A percentile compares a stretch with the other conserved stretches of the same genome.
Conservation (phyloP, 2,797 vertebrate genomes). For the Amphiprion clarkii region DNA sequence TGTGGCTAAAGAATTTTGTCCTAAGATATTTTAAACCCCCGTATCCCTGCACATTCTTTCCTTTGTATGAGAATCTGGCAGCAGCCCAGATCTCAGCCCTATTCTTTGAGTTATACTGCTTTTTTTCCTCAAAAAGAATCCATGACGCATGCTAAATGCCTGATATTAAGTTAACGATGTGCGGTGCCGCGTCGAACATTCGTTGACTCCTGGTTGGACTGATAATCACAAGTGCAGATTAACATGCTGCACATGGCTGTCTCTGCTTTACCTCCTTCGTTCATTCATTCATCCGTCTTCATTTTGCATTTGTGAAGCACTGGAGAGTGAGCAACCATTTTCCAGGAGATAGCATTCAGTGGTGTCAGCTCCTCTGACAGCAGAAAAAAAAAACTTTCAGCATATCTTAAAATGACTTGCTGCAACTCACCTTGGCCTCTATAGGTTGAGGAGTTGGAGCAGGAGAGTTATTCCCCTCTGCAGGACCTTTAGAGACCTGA, state of each 20-base stretch:
- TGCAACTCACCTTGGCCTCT: slow-evolving; percentile 3
- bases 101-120: no score
- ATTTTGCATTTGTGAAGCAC: slow-evolving; percentile 1
- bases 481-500: background rate
- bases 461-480: slow-evolving; percentile 3
- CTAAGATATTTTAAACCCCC: no score
- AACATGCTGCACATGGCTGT: slow-evolving; percentile 10
- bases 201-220: slow-evolving; percentile 33
- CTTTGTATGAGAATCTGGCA: no score
- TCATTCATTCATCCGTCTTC: background rate
- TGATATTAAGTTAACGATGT: slow-evolving; percentile 32
- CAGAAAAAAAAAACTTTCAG: background rate
- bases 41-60: no score
- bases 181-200: slow-evolving; percentile 50
- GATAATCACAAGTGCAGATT: slow-evolving; percentile 27
- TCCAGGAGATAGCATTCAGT: background rate
- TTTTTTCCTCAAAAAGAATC: background rate
- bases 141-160: slow-evolving; percentile 52
- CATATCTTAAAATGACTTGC: background rate
- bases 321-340: slow-evolving; percentile 4
- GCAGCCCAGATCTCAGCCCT: no score
- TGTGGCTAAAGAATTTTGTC: no score
- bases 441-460: slow-evolving; percentile 2
- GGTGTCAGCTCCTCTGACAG: slow-evolving; percentile 3
- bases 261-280: background rate